These are phyloP conservation scores for Phenganax stokvisi DNA, from an alignment of 92 coral and sea anemone genomes.

Conservation along the genomic window DNA sequence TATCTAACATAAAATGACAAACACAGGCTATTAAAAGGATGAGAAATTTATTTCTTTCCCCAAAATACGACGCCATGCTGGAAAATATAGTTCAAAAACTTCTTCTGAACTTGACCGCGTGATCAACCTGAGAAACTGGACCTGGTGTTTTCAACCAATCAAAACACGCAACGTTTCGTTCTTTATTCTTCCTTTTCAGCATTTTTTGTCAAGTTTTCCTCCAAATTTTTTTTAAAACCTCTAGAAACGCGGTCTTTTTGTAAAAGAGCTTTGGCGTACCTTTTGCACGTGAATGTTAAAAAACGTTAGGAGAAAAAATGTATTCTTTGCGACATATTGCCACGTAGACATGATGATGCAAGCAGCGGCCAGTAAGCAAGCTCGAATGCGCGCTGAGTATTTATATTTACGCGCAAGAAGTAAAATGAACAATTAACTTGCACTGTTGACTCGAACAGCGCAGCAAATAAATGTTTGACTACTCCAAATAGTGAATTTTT, in stretches of 20 bases:
- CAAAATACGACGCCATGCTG: slow-evolving; percentile 11
- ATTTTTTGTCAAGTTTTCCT: neutral
- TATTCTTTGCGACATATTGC: no score
- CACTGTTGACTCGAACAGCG: no score
- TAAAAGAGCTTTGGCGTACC: no score
- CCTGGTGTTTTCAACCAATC: slow-evolving; percentile 7
- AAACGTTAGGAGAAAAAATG: no score
- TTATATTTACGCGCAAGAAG: no score
- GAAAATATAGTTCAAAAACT: neutral
- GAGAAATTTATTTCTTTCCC: neutral
- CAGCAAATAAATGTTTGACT: no score
- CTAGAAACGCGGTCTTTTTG: neutral
- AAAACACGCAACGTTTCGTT: slow-evolving; percentile 16
- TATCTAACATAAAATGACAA: neutral
- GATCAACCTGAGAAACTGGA: neutral
- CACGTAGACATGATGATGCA: no score
- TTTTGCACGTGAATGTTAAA: no score
- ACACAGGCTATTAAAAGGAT: neutral
- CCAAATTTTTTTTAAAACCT: neutral
- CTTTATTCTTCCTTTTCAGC: neutral
- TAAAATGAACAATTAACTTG: no score
- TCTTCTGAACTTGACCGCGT: neutral
- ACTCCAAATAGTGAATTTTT: no score
- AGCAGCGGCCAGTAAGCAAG: no score
- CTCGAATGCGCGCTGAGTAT: no score